These are phyloP conservation scores for Drosophila busckii DNA, from an alignment of 1,140 invertebrate genomes.

Conservation along the genomic window DNA sequence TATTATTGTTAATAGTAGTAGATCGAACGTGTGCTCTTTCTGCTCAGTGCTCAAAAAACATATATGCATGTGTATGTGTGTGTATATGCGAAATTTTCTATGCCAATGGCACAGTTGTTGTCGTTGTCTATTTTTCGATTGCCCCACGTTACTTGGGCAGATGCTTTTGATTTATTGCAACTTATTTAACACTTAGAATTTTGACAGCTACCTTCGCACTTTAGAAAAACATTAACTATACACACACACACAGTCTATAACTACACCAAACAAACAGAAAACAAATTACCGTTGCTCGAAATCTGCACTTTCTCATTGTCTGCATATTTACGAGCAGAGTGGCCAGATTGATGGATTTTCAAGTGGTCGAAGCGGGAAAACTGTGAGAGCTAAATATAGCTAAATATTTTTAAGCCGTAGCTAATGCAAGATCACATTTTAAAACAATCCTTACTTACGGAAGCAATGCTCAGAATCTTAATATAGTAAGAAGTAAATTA, in stretches of 20 bases:
- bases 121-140: slow-evolving; percentile 18
- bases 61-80: slow-evolving; percentile 7
- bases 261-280: slow-evolving; percentile 4
- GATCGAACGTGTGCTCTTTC: slow-evolving; percentile 23
- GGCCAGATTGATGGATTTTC: too few relatives aligned
- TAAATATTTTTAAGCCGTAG: too few relatives aligned
- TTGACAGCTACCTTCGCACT: background rate
- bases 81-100: slow-evolving; percentile 66
- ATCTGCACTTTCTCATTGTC: slow-evolving; percentile 38
- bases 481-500: too few relatives aligned
- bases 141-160: slow-evolving; percentile 13
- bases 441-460: too few relatives aligned
- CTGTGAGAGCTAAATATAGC: too few relatives aligned
- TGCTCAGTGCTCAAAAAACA: too few relatives aligned
- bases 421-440: too few relatives aligned
- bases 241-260: slow-evolving; percentile 4
- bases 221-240: background rate
- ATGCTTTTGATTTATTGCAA: slow-evolving; percentile 3
- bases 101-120: slow-evolving; percentile 60
- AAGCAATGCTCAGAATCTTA: too few relatives aligned
- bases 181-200: slow-evolving; percentile 13
- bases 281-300: slow-evolving; percentile 28
- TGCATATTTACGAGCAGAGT: too few relatives aligned
- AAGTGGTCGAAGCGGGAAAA: too few relatives aligned
- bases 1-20: slow-evolving; percentile 23